phyloP scores from a whole-genome alignment of 2,888 invertebrate genomes.

The Catocala sponsa region DNA sequence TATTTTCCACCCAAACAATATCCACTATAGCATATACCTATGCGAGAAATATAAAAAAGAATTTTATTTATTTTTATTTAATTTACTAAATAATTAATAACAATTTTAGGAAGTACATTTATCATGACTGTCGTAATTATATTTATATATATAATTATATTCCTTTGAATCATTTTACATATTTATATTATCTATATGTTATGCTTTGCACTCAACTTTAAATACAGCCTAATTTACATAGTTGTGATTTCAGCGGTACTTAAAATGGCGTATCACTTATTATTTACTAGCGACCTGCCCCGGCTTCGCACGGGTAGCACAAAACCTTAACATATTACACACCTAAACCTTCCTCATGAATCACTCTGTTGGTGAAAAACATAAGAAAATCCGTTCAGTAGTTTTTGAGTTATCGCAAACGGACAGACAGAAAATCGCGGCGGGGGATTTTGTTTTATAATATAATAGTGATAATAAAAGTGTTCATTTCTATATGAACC shows the following conservation, averaged over 20 bases:
- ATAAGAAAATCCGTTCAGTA: too few relatives aligned
- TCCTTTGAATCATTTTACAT: conserved; percentile 45
- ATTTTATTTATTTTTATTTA: conserved; percentile 41
- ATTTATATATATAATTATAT: conserved; percentile 47
- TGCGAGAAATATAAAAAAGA: conserved; percentile 52
- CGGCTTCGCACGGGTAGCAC: too few relatives aligned
- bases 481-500: too few relatives aligned
- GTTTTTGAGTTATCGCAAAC: too few relatives aligned
- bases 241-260: conserved; percentile 42
- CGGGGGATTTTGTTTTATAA: too few relatives aligned
- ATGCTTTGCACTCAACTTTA: conserved; percentile 55
- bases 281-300: neutral
- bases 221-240: conserved; percentile 44
- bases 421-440: too few relatives aligned
- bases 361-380: too few relatives aligned
- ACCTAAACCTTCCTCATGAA: too few relatives aligned
- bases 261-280: conserved; percentile 9
- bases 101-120: conserved; percentile 69
- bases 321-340: too few relatives aligned
- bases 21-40: conserved; percentile 51
- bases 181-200: conserved; percentile 42
- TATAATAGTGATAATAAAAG: too few relatives aligned
- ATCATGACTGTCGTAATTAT: conserved; percentile 51
- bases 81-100: conserved; percentile 70
- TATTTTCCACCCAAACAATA: conserved; percentile 51